Base-by-base conservation (phyloP, 2,113 vertebrate species). In the Corythornis madagascariensis region DNA sequence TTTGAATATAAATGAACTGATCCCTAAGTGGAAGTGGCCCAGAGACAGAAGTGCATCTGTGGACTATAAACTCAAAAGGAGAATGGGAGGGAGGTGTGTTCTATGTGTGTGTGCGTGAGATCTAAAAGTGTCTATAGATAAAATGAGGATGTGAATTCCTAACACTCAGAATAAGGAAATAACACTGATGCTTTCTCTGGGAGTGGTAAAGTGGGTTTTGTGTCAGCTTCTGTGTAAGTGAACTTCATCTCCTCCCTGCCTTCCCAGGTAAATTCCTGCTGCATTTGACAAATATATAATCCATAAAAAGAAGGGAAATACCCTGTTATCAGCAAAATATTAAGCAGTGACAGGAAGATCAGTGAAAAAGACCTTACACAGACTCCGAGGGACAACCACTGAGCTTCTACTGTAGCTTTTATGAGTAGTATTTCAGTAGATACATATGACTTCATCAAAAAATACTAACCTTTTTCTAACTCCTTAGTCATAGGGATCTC, bases 131-230 rank as follows among this genome's bases (percentile, higher is more conserved):
- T 7, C 91, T 87, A 43, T 70, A 93, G 80, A 43, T 85, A 86
- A 96, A 95, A 90, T 70, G 80, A 95, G 93, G 94, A 95, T 85
- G 83, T 95, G 88, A 95, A 91, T 88, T 91, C 89, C 72, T 88
- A 12, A 33, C 75, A 77, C 72, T 73, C 82, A 18, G 71, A 94
- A 95, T 83, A 78, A 94, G 88, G 96, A 96, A 90, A 66, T 64
- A 88, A 86, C 25, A 55, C 48, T 26, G 7, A 88, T 91, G 67
- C 55, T 93, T 94, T 94, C 63, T 90, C 77, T 92, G 66, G 45
- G 64, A 91, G 71, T 75, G 79, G 73, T 95, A 33, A 90, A 94
- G 55, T 91, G 75, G 50, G 82, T 96, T 97, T 76, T 38, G 90
- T 63, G 85, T 91, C 88, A 95, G 38, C 72, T 95, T 95, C 94